Evolutionary conservation across 1,140 invertebrate genomes (phyloP), one percentile per base, ranked within the genome.

Genomic region (Lepidurus arcticus): DNA sequence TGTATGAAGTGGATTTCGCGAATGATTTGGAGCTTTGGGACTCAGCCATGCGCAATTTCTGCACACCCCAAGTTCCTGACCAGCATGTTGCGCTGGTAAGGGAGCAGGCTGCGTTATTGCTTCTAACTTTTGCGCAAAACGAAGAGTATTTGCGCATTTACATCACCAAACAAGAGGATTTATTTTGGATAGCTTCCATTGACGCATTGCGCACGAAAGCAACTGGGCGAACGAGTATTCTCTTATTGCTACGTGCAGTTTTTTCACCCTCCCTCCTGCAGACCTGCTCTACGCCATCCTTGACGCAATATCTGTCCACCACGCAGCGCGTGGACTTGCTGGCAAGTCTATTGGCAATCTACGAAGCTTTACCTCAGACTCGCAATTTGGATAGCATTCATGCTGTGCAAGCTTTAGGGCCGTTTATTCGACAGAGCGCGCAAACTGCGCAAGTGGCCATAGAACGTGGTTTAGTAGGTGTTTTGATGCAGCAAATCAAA

Each of bases 51-150:
- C 53, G 53, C 8, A n/a, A 65, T 16, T 65, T 65, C 21, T 65
- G 53, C 53, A 11, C 53, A 7, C 53, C 53, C 6, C 16, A 9
- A 21, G 53, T 65, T 7, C 13, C 53, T 11, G 53, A 65, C 8
- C 21, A 21, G 16, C 53, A 65, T 9, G n/a, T 65, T 13, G 6
- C 53, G 8, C 21, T 21, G 16, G 53, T 65, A 16, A 9, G 53
- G 53, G 53, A 65, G 13, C 53, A 65, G 53, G 53, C 53, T 65
- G 53, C 53, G 7, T 65, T 65, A 65, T n/a, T 65, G 53, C 21
- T 65, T 7, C 53, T 65, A 7, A 65, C 53, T 9, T 16, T 65
- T 21, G 53, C 53, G 21, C 9, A 65, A 21, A 65, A 65, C n/a
- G 21, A 65, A 16, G 53, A 65, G 7, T 65, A 65, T 16, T 16